Conservation (phyloP, 2,797 vertebrate species). For the Oreonectes daqikongensis region DNA sequence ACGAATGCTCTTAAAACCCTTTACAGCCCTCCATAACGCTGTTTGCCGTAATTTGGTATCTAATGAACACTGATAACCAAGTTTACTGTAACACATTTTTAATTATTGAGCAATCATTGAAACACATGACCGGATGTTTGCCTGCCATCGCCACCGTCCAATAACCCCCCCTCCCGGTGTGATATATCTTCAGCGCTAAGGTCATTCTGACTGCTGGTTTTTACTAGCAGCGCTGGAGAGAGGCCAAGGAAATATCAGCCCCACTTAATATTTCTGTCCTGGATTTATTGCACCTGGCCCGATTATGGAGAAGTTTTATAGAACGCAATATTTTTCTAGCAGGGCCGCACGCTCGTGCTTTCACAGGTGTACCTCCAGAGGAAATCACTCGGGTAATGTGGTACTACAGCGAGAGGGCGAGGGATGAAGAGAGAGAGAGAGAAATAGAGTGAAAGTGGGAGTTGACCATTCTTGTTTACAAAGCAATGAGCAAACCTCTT, state of each 20-base stretch:
- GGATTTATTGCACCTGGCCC: slow-evolving; percentile 69
- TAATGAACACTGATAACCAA: slow-evolving; percentile 41
- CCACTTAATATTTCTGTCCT: slow-evolving; percentile 72
- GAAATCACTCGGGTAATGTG: slow-evolving; percentile 65
- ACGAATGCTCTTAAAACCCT: slow-evolving; percentile 51
- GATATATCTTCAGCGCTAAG: slow-evolving; percentile 68
- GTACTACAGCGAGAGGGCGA: slow-evolving; percentile 44
- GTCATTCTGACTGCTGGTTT: slow-evolving; percentile 68
- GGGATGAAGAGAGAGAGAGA: slow-evolving; percentile 42
- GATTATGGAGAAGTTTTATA: slow-evolving; percentile 74
- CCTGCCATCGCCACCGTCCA: not conserved
- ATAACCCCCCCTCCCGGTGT: not conserved
- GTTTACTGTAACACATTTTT: slow-evolving; percentile 9
- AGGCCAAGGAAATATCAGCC: slow-evolving; percentile 71
- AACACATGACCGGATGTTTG: not conserved
- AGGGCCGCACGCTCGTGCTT: slow-evolving; percentile 29
- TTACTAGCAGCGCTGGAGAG: slow-evolving; percentile 68
- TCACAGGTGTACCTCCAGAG: slow-evolving; percentile 52
- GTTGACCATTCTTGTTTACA: slow-evolving; percentile 63
- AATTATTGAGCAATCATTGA: not conserved
- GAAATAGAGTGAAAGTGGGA: not conserved
- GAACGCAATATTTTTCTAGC: slow-evolving; percentile 65
- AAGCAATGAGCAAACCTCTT: slow-evolving; percentile 58
- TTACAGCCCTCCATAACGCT: slow-evolving; percentile 52
- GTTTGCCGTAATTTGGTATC: slow-evolving; percentile 41